Conservation (phyloP, 2,797 vertebrate species). For the Premnoplex brunnescens region DNA sequence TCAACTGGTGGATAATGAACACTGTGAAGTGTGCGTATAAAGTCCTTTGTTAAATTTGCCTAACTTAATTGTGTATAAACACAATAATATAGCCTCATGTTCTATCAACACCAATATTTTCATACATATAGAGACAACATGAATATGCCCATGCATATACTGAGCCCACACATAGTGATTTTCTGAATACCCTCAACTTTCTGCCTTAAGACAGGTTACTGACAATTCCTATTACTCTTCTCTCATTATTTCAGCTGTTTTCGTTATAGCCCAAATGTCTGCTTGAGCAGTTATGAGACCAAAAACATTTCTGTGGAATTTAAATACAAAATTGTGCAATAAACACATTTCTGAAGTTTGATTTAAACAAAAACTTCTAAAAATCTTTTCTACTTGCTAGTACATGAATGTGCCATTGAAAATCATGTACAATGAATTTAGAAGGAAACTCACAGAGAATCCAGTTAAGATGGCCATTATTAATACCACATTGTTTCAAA, state of each 20-base stretch:
- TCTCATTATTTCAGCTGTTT: background rate
- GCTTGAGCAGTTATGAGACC: background rate
- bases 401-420: background rate
- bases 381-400: background rate
- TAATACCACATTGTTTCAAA: conserved; percentile 14
- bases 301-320: background rate
- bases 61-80: background rate
- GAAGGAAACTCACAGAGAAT: background rate
- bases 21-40: background rate
- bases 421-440: background rate
- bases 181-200: background rate
- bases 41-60: background rate
- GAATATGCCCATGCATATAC: background rate
- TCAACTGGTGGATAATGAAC: background rate
- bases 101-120: background rate
- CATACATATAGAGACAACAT: background rate
- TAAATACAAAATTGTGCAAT: background rate
- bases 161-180: accelerated
- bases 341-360: background rate
- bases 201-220: background rate
- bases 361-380: background rate
- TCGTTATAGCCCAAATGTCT: background rate
- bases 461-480: conserved; percentile 17
- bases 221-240: background rate
- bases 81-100: background rate